Conservation (phyloP, 2,888 invertebrate species). For the Ochropleura plecta region DNA sequence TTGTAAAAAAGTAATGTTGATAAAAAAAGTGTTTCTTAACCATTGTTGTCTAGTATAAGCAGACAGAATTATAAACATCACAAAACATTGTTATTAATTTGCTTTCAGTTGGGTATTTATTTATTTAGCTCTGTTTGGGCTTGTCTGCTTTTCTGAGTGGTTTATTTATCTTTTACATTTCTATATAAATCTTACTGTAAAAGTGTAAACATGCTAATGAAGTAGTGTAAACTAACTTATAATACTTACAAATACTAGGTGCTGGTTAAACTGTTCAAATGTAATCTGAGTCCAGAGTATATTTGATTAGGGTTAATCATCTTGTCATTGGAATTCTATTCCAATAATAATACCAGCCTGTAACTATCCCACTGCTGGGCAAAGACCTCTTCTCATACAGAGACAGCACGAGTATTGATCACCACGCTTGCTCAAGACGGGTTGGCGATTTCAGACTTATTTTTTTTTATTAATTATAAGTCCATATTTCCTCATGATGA, state of each 20-base stretch:
- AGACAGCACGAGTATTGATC: no score
- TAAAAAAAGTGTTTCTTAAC: background rate
- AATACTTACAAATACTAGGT: background rate
- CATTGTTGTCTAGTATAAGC: background rate
- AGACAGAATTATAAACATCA: no score
- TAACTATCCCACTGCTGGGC: no score
- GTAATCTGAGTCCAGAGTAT: slow-evolving; percentile 6
- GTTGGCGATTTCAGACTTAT: no score
- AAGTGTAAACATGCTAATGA: background rate
- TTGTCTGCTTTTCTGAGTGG: background rate
- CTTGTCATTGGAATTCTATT: background rate
- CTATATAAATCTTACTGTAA: background rate
- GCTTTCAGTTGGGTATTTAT: no score
- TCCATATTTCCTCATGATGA: no score
- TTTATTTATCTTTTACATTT: background rate
- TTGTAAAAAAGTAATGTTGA: no score
- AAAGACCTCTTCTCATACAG: no score
- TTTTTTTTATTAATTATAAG: no score
- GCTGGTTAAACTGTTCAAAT: background rate
- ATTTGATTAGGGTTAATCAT: background rate
- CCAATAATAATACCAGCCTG: no score
- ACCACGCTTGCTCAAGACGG: no score
- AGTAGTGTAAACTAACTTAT: background rate
- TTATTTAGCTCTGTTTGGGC: background rate
- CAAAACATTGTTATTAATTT: background rate